phyloP scores from a whole-genome alignment of 2,888 invertebrate genomes.

The Mellilla xanthometata region DNA sequence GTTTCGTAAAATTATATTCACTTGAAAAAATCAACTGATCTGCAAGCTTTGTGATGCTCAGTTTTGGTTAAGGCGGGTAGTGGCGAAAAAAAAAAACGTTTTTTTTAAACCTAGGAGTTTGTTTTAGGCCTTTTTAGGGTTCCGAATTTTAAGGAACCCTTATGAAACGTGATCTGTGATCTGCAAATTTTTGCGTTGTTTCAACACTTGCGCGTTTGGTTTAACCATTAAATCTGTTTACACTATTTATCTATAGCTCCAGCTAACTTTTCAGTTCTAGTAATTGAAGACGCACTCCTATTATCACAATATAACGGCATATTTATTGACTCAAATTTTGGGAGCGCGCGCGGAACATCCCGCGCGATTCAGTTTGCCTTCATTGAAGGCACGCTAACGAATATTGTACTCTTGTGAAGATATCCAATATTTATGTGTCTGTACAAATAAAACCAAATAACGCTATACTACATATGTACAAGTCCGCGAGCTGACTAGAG shows the following conservation, averaged over 20 bases:
- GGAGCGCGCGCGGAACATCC: conserved; percentile 63
- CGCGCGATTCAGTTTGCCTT: conserved; percentile 61
- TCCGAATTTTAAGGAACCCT: no score
- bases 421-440: conserved; percentile 61
- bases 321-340: conserved; percentile 70
- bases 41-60: no score
- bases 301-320: conserved; percentile 52
- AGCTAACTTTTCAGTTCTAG: conserved; percentile 41
- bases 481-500: conserved; percentile 68
- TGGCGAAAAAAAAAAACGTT: no score
- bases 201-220: no score
- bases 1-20: no score
- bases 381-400: conserved; percentile 74
- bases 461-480: conserved; percentile 54
- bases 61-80: no score
- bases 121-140: no score
- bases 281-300: conserved; percentile 47
- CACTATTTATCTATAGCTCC: conserved; percentile 18
- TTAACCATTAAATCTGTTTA: no score
- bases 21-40: no score
- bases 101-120: no score
- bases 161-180: no score
- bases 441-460: conserved; percentile 63
- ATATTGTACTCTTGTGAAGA: conserved; percentile 69
- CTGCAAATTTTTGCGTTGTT: no score